Conservation (phyloP, 2,888 invertebrate genomes). For the Leptopilina myrica region DNA sequence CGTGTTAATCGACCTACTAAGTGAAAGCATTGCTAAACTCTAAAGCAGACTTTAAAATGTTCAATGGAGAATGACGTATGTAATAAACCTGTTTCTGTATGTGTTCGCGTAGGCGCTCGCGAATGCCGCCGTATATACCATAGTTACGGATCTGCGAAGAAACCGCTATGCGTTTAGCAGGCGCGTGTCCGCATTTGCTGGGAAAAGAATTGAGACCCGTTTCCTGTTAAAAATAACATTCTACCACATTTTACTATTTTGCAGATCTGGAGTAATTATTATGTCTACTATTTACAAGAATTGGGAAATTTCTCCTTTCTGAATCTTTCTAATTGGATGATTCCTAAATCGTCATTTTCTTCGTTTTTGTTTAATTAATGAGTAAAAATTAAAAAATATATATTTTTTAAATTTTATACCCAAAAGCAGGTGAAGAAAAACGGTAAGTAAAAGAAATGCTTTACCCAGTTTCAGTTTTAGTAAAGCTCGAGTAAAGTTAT, state of each 20-base stretch:
- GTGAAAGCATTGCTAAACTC: conserved; percentile 54
- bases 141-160: conserved; percentile 30
- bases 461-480: too few species aligned
- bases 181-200: conserved; percentile 26
- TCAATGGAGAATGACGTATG: conserved; percentile 54
- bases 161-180: conserved; percentile 38
- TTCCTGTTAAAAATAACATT: conserved; percentile 18
- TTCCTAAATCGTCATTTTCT: too few species aligned
- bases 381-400: too few species aligned
- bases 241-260: background rate
- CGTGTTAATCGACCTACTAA: conserved; percentile 42
- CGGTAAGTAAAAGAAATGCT: too few species aligned
- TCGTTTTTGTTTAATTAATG: too few species aligned
- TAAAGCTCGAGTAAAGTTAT: too few species aligned
- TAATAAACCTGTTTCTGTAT: conserved; percentile 43
- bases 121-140: conserved; percentile 22
- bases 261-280: too few species aligned
- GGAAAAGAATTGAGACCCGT: conserved; percentile 21
- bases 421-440: too few species aligned
- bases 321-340: too few species aligned
- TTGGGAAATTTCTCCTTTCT: too few species aligned
- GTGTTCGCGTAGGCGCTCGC: conserved; percentile 45
- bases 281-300: too few species aligned
- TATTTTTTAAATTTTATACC: too few species aligned
- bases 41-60: conserved; percentile 40